Base-by-base conservation (phyloP, 92 coral and sea anemone species). In the Paragorgia papillata region DNA sequence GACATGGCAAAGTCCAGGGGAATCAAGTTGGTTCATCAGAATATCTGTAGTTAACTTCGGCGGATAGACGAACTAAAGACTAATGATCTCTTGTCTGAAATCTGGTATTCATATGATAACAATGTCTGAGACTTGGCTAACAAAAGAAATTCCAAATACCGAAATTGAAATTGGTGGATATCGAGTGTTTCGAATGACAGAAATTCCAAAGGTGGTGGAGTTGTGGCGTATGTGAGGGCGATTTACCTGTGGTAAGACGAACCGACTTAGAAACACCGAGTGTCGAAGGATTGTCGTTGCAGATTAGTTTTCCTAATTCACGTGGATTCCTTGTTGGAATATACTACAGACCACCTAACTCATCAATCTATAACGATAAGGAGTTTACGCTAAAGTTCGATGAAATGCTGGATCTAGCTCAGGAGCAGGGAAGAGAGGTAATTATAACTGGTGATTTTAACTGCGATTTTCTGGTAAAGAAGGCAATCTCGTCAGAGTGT, bases 161-260 rank as follows among this genome's bases (percentile, higher is more conserved):
- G 66, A 60, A 60, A 60, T 60, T 13, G 22, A 60, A 17, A 60
- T 60, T 13, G n/a, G 2, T 15, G 66, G 66, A 5, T 60, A 60
- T 60, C 1, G 33, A 15, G 66, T 24, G 34, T 27, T 19, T 22
- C 19, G 66, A 22, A 15, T 13, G 66, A 60, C 30, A 26, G 34
- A 13, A 60, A 19, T 13, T 35, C 34, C 66, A 35, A 35, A 19
- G 35, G 28, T 4, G 35, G 30, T 30, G 66, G 66, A 27, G 66
- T 60, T 27, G 66, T 35, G 22, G n/a, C 35, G 30, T 60, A 60
- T 22, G 33, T 27, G n/a, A 19, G 34, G n/a, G n/a, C n/a, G n/a
- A n/a, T n/a, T n/a, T n/a, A n/a, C n/a, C n/a, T n/a, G n/a, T n/a
- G n/a, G n/a, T n/a, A n/a, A 46, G 53, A 46, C 7, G 53, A 46